Evolutionary conservation across 1,140 invertebrate species (phyloP), one percentile per base, ranked within the genome.

Genomic region (Parapsyche elsis): DNA sequence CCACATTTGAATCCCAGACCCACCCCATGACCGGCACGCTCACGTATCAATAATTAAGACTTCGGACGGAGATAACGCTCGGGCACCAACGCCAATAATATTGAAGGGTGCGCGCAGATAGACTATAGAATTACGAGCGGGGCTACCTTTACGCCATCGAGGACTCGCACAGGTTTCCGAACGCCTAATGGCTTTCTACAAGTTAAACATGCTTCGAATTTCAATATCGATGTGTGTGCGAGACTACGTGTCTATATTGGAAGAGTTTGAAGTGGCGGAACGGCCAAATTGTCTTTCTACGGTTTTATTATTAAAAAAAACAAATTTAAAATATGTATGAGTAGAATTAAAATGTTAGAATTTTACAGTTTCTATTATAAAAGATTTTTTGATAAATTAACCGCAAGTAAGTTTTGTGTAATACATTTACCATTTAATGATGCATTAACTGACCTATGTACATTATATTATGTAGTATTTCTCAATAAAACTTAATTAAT

Each of bases 11-110:
- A 53, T 53, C 49, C 16, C 49, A 16, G 49, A 16, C 67, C 61
- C 77, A 79, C 73, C 57, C 16, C 26, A 2, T 10, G n/a, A 12
- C 49, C 71, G 12, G 75, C 21, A 21, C 16, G 53, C 80, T 79
- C 82, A 83, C 82, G 82, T 83, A 83, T 83, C 82, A 83, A 83
- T 83, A 83, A 83, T 83, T 83, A 83, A 83, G 82, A 83, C 82
- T 83, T 81, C 78, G 71, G 12, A 53, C 71, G 23, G 45, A 78
- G 77, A 78, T 81, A 81, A 76, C 64, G 53, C 70, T 76, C 61
- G 73, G 76, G 61, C 30, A 14, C 67, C 19, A 76, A 45, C 78
- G 73, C 76, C 71, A 71, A 76, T 81, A 67, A 79, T 79, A 49
- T 76, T 80, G 81, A 81, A 61, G 74, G 81, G 57, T 24, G 45